A percentile compares a stretch with the other conserved stretches of the same genome.
Evolutionary conservation across 2,888 invertebrate genomes (phyloP).

Genomic region (Sipunculus nudus): DNA sequence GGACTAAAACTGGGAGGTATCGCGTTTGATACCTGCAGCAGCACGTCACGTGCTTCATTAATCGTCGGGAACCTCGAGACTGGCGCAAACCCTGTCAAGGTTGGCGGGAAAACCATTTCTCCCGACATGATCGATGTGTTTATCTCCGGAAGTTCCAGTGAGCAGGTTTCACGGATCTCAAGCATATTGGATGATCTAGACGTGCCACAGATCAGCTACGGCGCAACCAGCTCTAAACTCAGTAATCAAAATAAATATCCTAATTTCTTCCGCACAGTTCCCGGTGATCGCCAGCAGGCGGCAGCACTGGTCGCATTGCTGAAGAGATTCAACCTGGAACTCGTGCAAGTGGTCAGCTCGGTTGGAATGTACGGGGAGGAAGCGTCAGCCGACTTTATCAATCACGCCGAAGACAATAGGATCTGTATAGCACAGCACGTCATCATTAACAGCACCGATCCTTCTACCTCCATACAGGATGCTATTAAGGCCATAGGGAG

Average conservation of each 20-base stretch:
- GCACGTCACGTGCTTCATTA: slow-evolving; percentile 51
- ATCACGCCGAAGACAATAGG: slow-evolving; percentile 51
- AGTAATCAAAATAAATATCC: slow-evolving; percentile 46
- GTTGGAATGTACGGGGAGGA: slow-evolving; percentile 50
- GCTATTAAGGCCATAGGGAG: slow-evolving; percentile 37
- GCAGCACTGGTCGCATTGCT: slow-evolving; percentile 64
- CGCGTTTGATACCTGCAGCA: slow-evolving; percentile 57
- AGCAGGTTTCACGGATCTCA: slow-evolving; percentile 52
- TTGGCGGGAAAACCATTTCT: slow-evolving; percentile 41
- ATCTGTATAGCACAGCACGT: slow-evolving; percentile 55
- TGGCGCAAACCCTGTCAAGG: slow-evolving; percentile 41
- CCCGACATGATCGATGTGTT: slow-evolving; percentile 49
- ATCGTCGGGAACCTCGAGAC: slow-evolving; percentile 59
- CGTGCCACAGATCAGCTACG: slow-evolving; percentile 60
- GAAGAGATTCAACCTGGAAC: slow-evolving; percentile 63
- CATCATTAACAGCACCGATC: slow-evolving; percentile 40
- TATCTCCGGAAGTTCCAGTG: slow-evolving; percentile 54
- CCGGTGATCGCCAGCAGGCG: slow-evolving; percentile 59
- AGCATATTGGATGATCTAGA: slow-evolving; percentile 51
- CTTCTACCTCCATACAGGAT: slow-evolving; percentile 35
- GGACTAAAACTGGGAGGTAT: slow-evolving; percentile 55
- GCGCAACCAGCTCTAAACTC: slow-evolving; percentile 51
- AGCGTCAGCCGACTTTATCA: slow-evolving; percentile 51
- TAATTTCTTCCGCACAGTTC: slow-evolving; percentile 57
- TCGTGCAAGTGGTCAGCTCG: slow-evolving; percentile 63